phyloP scores from a whole-genome alignment of 2,888 invertebrate species.

The Nemurella pictetii region DNA sequence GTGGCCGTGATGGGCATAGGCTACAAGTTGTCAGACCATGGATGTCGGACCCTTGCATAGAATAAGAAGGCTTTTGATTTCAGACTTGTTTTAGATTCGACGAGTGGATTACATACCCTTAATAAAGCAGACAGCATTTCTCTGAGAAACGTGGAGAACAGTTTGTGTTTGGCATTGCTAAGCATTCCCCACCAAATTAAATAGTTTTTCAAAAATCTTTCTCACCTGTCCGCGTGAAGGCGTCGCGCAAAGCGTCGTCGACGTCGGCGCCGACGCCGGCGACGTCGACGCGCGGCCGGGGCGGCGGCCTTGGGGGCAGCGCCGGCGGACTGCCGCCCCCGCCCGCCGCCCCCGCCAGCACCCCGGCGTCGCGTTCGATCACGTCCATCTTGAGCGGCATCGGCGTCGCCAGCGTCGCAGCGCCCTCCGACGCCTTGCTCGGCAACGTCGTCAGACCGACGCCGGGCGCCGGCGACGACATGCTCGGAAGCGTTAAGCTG shows the following conservation, averaged over 20 bases:
- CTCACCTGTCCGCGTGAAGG: background rate
- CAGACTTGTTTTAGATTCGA: too few relatives aligned
- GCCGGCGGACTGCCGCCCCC: constrained; percentile 33
- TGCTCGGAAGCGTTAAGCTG: background rate
- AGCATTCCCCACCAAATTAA: too few relatives aligned
- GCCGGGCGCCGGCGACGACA: background rate
- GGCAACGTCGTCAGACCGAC: background rate
- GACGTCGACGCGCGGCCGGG: constrained; percentile 31
- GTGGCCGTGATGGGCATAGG: too few relatives aligned
- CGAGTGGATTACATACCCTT: too few relatives aligned
- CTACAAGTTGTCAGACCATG: too few relatives aligned
- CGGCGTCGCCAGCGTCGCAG: background rate
- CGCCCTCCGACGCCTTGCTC: background rate
- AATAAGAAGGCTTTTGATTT: too few relatives aligned
- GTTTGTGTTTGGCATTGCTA: too few relatives aligned
- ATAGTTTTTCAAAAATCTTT: too few relatives aligned
- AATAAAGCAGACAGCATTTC: too few relatives aligned
- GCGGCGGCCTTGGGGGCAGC: constrained; percentile 39
- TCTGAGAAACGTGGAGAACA: too few relatives aligned
- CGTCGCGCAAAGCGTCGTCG: background rate
- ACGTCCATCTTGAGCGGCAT: constrained; percentile 15
- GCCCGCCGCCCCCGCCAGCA: background rate
- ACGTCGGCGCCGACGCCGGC: background rate
- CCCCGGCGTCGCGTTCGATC: background rate
- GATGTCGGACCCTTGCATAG: too few relatives aligned